Base-by-base conservation (phyloP, 2,797 vertebrate genomes). In the Rhyacichthys aspro region DNA sequence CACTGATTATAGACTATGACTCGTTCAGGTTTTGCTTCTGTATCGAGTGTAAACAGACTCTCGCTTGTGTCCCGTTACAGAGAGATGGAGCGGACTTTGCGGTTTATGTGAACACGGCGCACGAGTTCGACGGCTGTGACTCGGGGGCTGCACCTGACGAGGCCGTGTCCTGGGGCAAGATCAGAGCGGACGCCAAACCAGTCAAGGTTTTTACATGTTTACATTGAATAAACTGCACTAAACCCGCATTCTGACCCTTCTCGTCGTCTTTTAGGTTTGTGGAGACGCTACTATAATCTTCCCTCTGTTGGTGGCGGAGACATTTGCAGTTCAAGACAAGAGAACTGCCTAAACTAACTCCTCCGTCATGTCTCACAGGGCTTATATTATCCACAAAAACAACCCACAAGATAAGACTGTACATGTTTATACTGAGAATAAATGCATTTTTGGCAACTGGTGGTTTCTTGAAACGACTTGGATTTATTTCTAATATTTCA, bases 161-260 rank as follows among this genome's bases (percentile, higher is more conserved):
- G 61, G 95, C 94, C 0, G 90, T 96, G 9, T 94, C 95, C 23
- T 96, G 95, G 95, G 94, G 94, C 10, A 96, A 96, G 81, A 95
- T 96, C 78, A 89, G 89, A 9, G 11, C 75, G 73, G 91, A 94
- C 0, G 94, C 94, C 17, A 90, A 87, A 60, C 94, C 94, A 0
- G 91, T 96, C 11, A 96, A 96, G 91, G 95, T 95, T 57, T 43
- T 3, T 50, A 7, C 9, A 41, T 2, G 11, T 36, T 34, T 36
- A 11, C 32, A 34, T 39, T 49, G 33, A 4, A 28, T 28, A 28
- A 28, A 28, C 23, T 28, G 23, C 7, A 11, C 57, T 32, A 36
- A 34, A 3, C 19, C 16, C 5, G 17, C 9, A 16, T 16, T 53
- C 10, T 58, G 11, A 8, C 62, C 44, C 14, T 53, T 10, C 11